Evolutionary conservation across 2,113 vertebrate species (phyloP), one percentile per base, ranked within the genome.

Genomic region (Urocolius indicus): DNA sequence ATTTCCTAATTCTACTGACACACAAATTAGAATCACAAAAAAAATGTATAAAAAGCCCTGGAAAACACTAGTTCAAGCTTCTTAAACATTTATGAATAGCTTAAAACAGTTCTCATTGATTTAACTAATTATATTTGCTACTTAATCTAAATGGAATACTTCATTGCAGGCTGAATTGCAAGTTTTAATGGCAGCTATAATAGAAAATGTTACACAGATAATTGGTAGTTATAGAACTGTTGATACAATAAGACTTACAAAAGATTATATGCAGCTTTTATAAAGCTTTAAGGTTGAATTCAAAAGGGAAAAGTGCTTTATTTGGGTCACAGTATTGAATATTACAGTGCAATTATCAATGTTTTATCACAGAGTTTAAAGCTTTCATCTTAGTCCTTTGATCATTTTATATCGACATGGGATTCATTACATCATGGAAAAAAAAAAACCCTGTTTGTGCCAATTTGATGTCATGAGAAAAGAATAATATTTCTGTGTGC

Each of bases 381-480:
- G 73, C 72, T 94, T 95, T 94, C 76, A 83, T 93, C 87, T 91
- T 63, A 55, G 16, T 69, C 34, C 52, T 94, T 93, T 95, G 82
- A 95, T 94, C 52, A 67, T 88, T 74, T 93, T 48, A 59, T 84
- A 94, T 71, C 85, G 88, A 49, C 71, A 63, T 38, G 34, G 30
- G 79, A 84, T 92, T 93, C 68, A 71, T 89, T 92, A 41, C 41
- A 90, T 84, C 76, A 84, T 36, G 41, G 82, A 69, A 88, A 83
- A 83, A 87, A 79, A 72, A 66, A 10, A n/a, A n/a, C n/a, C n/a
- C 27, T 52, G 10, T 71, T 59, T 93, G 29, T 69, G 52, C 23
- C 74, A 51, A 59, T 75, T 93, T 95, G 93, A 45, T 94, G 29
- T 88, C 55, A 67, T 43, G 27, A 30, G 20, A 91, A 90, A 85